These are phyloP conservation scores for Malurus alboscapulatus DNA, from an alignment of 2,113 vertebrate species.

Conservation along the genomic window DNA sequence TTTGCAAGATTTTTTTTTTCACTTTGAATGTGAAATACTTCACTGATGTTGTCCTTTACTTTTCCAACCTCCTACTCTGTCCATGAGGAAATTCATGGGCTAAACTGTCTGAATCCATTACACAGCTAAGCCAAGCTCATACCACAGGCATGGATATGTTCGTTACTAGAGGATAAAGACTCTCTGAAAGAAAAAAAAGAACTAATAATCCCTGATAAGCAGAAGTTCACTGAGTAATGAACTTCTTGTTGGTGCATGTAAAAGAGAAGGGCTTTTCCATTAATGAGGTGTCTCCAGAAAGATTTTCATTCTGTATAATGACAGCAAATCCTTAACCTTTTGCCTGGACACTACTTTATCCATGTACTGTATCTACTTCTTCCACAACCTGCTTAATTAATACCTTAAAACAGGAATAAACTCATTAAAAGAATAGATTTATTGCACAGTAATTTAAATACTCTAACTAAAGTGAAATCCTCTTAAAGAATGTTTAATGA, in stretches of 20 bases:
- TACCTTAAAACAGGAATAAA: slow-evolving; percentile 71
- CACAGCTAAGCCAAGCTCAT: background rate
- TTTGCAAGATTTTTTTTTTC: slow-evolving; percentile 72
- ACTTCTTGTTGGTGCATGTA: slow-evolving; percentile 56
- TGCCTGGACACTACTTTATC: slow-evolving; percentile 62
- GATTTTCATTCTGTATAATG: slow-evolving; percentile 52
- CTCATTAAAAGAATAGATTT: slow-evolving; percentile 73
- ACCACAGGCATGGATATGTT: background rate
- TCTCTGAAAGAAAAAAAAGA: slow-evolving; percentile 14
- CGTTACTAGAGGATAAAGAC: slow-evolving; percentile 3
- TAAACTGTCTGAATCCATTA: background rate
- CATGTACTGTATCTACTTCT: slow-evolving; percentile 46
- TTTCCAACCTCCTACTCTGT: background rate
- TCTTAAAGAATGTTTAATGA: slow-evolving; percentile 74
- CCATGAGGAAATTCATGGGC: background rate
- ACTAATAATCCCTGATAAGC: slow-evolving; percentile 36
- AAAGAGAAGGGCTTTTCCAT: slow-evolving; percentile 48
- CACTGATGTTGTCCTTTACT: background rate
- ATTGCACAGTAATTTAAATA: slow-evolving; percentile 66
- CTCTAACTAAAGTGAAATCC: slow-evolving; percentile 66
- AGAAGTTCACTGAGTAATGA: slow-evolving; percentile 61
- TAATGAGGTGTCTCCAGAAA: slow-evolving; percentile 63
- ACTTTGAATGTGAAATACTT: slow-evolving; percentile 6
- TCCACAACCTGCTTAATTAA: slow-evolving; percentile 71
- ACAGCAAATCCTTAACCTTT: slow-evolving; percentile 72